Percentiles rank a stretch among this genome's conserved stretches.
Conservation (phyloP, 1,140 invertebrate species). For the Brachionus calyciflorus region DNA sequence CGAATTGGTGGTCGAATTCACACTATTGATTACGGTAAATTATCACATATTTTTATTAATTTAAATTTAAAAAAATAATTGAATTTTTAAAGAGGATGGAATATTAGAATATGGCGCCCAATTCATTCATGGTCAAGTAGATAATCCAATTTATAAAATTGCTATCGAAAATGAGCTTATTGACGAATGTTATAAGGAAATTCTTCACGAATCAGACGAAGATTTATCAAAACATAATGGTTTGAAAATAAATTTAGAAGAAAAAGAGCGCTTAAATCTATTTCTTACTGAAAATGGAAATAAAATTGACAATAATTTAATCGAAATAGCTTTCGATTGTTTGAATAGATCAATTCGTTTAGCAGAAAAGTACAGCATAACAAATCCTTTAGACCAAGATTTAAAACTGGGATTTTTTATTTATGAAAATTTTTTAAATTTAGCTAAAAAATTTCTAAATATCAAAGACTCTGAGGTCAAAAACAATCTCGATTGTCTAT, state of each 20-base stretch:
- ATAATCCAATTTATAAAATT: conserved; percentile 59
- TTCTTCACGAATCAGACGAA: conserved; percentile 6
- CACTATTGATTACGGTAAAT: neutral
- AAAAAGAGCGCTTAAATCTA: neutral
- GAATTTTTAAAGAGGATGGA: conserved; percentile 16
- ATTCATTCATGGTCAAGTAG: conserved; percentile 60
- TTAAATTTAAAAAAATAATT: neutral
- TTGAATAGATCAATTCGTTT: neutral
- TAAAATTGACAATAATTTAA: neutral
- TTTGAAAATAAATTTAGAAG: conserved; percentile 27
- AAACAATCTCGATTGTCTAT: neutral
- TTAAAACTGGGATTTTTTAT: neutral
- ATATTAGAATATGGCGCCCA: conserved; percentile 18
- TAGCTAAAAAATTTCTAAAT: neutral
- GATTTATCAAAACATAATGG: conserved; percentile 29
- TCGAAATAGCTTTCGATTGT: neutral
- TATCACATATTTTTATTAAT: neutral
- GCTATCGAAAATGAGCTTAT: conserved; percentile 58
- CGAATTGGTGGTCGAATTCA: conserved; percentile 30
- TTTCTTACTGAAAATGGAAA: conserved; percentile 1
- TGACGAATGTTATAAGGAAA: neutral
- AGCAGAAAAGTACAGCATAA: neutral
- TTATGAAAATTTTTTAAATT: neutral
- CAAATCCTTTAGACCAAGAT: neutral
- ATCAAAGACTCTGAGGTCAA: neutral